These are phyloP conservation scores for Stenurella melanura DNA, from an alignment of 2,888 invertebrate genomes.

Conservation along the genomic window DNA sequence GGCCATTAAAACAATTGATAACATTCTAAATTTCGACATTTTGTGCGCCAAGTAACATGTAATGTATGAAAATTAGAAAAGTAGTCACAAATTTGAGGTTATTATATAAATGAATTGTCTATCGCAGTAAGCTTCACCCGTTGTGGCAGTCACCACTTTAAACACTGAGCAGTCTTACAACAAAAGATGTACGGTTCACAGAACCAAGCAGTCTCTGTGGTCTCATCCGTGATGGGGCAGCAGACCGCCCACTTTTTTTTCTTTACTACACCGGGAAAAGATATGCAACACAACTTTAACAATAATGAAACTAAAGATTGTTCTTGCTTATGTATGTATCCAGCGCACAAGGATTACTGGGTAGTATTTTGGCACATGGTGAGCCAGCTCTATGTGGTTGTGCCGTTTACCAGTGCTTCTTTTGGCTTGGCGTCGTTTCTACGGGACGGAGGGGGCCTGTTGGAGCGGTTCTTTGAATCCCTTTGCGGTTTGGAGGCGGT, in stretches of 20 bases:
- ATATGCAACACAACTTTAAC: constrained; percentile 64
- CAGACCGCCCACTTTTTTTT: constrained; percentile 68
- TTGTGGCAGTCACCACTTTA: constrained; percentile 59
- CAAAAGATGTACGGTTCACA: constrained; percentile 69
- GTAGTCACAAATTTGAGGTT: constrained; percentile 65
- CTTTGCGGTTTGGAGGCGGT: constrained; percentile 62
- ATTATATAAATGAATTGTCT: constrained; percentile 56
- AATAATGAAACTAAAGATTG: constrained; percentile 57
- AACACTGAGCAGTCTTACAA: constrained; percentile 66
- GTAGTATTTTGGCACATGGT: constrained; percentile 30
- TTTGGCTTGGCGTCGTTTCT: constrained; percentile 75
- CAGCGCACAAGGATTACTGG: constrained; percentile 57
- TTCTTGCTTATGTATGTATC: constrained; percentile 55
- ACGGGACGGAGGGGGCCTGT: constrained; percentile 68
- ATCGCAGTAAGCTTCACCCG: constrained; percentile 62
- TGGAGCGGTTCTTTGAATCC: constrained; percentile 66
- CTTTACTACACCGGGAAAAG: constrained; percentile 65
- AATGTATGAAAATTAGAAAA: constrained; percentile 71
- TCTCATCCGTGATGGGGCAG: constrained; percentile 70
- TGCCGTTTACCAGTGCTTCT: constrained; percentile 82
- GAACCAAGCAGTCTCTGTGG: constrained; percentile 71
- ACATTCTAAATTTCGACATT: constrained; percentile 55
- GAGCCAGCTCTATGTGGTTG: constrained; percentile 73
- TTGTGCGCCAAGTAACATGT: constrained; percentile 67
- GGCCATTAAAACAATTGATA: constrained; percentile 19